phyloP scores from a whole-genome alignment of 1,140 invertebrate genomes.

The Drosophila sp. region DNA sequence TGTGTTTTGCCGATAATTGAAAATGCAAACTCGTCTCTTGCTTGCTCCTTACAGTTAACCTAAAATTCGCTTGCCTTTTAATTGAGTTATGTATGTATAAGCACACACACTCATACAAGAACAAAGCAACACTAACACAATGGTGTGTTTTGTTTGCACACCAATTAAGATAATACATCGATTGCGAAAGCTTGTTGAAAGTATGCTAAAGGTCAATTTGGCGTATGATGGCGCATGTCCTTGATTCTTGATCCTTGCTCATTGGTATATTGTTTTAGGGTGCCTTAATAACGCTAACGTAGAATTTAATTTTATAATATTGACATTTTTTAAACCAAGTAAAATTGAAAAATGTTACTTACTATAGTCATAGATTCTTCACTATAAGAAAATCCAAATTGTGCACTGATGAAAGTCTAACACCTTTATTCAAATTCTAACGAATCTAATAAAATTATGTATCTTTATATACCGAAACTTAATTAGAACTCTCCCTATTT shows the following conservation, averaged over 20 bases:
- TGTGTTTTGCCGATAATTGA: conserved; percentile 56
- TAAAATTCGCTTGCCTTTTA: conserved; percentile 58
- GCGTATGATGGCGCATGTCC: conserved; percentile 34
- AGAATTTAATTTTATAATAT: conserved; percentile 8
- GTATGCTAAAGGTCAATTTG: conserved; percentile 41
- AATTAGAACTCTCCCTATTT: neutral
- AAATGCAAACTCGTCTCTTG: conserved; percentile 50
- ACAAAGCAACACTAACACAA: conserved; percentile 17
- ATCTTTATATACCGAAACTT: too few relatives aligned
- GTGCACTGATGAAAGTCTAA: too few relatives aligned
- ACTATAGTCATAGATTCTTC: too few relatives aligned
- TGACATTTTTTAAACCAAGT: neutral
- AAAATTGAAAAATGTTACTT: too few relatives aligned
- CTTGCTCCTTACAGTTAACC: conserved; percentile 21
- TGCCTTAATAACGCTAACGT: conserved; percentile 2
- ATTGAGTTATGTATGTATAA: conserved; percentile 61
- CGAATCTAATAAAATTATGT: too few relatives aligned
- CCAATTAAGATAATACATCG: conserved; percentile 54
- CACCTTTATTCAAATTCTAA: too few relatives aligned
- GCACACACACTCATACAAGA: conserved; percentile 10
- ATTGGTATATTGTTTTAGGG: conserved; percentile 6
- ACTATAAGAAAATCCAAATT: too few relatives aligned
- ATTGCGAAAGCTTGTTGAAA: conserved; percentile 1
- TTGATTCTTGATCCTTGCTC: conserved; percentile 9
- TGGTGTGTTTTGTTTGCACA: conserved; percentile 26